Evolutionary conservation across 2,113 vertebrate species (phyloP).

Genomic region (Microcebus ravelobensis): DNA sequence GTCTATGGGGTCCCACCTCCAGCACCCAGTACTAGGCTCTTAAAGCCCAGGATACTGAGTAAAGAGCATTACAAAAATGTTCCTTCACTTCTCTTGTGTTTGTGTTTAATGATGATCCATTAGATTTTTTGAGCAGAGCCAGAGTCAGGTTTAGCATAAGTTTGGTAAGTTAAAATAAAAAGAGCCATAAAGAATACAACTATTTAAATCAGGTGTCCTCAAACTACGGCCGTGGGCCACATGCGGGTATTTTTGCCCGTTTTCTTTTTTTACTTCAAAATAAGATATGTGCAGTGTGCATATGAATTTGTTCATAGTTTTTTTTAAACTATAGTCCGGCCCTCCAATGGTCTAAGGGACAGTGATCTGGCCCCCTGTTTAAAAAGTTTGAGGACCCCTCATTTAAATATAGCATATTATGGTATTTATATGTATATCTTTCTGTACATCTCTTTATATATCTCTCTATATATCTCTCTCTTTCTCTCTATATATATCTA

Average conservation of each 20-base stretch:
- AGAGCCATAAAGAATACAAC: background rate
- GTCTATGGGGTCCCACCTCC: background rate
- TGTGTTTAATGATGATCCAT: background rate
- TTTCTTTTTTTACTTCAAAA: too few species aligned
- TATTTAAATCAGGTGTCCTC: background rate
- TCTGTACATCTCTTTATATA: background rate
- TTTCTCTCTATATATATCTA: background rate
- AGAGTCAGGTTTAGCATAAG: background rate
- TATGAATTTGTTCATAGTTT: too few species aligned
- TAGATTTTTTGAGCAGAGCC: background rate
- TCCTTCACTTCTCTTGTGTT: background rate
- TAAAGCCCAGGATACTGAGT: background rate
- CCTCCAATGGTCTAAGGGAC: too few species aligned
- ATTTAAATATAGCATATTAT: background rate
- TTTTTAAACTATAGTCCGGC: too few species aligned
- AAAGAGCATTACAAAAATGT: background rate
- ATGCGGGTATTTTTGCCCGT: too few species aligned
- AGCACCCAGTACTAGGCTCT: background rate
- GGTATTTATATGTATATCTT: background rate
- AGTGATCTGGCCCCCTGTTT: too few species aligned
- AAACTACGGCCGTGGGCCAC: too few species aligned
- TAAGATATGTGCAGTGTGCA: too few species aligned
- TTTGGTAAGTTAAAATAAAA: slow-evolving; percentile 28
- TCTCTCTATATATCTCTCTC: background rate
- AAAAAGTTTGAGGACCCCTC: too few species aligned